Evolutionary conservation across 2,797 vertebrate species (phyloP), one percentile per base, ranked within the genome.

Genomic region (Cephalopachus bancanus): DNA sequence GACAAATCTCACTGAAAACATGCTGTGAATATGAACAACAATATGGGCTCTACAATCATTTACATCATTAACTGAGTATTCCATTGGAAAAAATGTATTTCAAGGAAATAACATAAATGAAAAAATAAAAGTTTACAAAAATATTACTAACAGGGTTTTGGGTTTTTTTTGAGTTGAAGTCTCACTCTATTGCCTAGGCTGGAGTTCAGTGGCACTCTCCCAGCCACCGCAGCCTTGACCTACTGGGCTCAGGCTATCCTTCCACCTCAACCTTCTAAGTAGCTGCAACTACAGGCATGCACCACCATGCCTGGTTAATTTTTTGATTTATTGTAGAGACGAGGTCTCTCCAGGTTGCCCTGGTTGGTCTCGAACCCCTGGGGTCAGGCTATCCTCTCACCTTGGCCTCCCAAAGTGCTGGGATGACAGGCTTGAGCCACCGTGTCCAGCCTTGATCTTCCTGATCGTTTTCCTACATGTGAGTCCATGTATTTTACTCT

Each of bases 51-150:
- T 78, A 79, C 86, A 93, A 72, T 44, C 78, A 55, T 49, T 72
- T 44, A 22, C 81, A 20, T 44, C 67, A 26, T 91, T 79, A 78
- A 72, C 67, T 33, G 72, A 55, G 53, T 24, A 89, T 84, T 89
- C 22, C 11, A 62, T 81, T 89, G 83, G 10, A 17, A 20, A 75
- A 96, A 87, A 81, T 64, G 71, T 26, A 81, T 44, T 79, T 65
- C 60, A 84, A 92, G 33, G 64, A 67, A 92, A 92, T 69, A 91
- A 65, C 51, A 0, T 30, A 87, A 75, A 89, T 95, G 57, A 93
- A 93, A 88, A 65, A 44, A 12, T 10, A 72, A 93, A 78, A 20
- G 11, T 76, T 76, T 83, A 87, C 0, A 28, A 64, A 83, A 37
- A 49, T 79, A 71, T 16, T 92, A 71, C 71, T 44, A 75, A 76